Base-by-base conservation (phyloP, 2,113 vertebrate genomes). In the Lichenostomus cassidix region DNA sequence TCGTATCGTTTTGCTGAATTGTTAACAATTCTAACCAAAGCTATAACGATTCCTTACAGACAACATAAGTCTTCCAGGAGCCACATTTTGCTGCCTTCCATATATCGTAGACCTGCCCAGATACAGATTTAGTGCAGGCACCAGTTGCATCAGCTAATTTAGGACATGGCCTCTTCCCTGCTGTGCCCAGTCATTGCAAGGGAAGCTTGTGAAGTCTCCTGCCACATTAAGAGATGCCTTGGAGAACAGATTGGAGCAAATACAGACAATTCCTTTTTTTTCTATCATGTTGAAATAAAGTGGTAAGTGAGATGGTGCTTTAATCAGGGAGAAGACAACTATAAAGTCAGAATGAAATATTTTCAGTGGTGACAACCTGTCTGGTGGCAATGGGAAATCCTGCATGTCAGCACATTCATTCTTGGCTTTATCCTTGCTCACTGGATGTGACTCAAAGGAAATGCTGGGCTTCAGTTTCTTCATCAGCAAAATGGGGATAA, bases 11-110 rank as follows among this genome's bases (percentile, higher is more conserved):
- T 93, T 92, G 85, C 93, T 96, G 84, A 97, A 95, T 90, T 86
- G 96, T 93, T 96, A 96, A 92, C 87, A 88, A 84, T 96, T 89
- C 68, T 91, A 93, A 97, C 84, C 87, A 95, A 94, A 97, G 87
- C 55, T 79, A 25, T 76, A 96, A 87, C 21, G 78, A 93, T 92
- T 95, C 74, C 56, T 92, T 94, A 83, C 63, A 96, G 94, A 85
- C 94, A 87, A 89, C 83, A 67, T 64, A 90, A 84, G 89, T 81
- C 84, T 84, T 88, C 75, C 89, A 96, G 94, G 23, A 96, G 71
- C 47, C 73, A 81, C 84, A 62, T 92, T 96, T 94, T 95, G 49
- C 89, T 91, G 44, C 87, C 14, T 95, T 84, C 78, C 31, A 9
- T 74, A 52, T 78, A 67, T n/a, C 7, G 53, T 15, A 89, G 74